phyloP scores from a whole-genome alignment of 1,140 invertebrate genomes.

The Lucilia cuprina region DNA sequence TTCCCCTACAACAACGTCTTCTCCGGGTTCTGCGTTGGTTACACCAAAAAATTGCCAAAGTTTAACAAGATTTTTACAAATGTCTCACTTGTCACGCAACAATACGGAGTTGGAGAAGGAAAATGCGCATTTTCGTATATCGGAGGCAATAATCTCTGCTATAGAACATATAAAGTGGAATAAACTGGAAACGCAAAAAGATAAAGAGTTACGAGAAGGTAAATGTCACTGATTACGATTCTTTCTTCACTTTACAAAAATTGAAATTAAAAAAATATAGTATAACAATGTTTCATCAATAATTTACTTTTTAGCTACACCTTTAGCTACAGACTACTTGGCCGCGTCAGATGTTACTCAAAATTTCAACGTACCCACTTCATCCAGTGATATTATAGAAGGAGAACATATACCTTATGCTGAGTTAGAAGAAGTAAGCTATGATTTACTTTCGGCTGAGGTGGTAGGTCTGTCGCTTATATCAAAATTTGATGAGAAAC shows the following conservation, averaged over 20 bases:
- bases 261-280: background rate
- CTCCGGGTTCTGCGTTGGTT: background rate
- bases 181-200: constrained; percentile 39
- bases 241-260: too few relatives aligned
- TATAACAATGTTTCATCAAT: background rate
- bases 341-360: background rate
- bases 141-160: constrained; percentile 83
- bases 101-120: constrained; percentile 84
- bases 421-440: constrained; percentile 41
- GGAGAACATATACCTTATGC: constrained; percentile 42
- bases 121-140: constrained; percentile 87
- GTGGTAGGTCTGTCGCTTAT: constrained; percentile 80
- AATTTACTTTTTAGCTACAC: background rate
- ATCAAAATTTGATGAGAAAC: constrained; percentile 78
- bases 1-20: constrained; percentile 31
- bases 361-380: background rate
- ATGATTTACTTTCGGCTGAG: constrained; percentile 71
- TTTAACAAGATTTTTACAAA: constrained; percentile 76
- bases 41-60: constrained; percentile 73
- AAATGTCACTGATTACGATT: background rate
- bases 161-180: constrained; percentile 75
- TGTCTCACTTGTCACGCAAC: constrained; percentile 73
- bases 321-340: constrained; percentile 41
- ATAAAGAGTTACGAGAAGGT: constrained; percentile 16
- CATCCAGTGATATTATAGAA: background rate